Conservation (phyloP, 2,888 invertebrate genomes). For the Bugula neritina region DNA sequence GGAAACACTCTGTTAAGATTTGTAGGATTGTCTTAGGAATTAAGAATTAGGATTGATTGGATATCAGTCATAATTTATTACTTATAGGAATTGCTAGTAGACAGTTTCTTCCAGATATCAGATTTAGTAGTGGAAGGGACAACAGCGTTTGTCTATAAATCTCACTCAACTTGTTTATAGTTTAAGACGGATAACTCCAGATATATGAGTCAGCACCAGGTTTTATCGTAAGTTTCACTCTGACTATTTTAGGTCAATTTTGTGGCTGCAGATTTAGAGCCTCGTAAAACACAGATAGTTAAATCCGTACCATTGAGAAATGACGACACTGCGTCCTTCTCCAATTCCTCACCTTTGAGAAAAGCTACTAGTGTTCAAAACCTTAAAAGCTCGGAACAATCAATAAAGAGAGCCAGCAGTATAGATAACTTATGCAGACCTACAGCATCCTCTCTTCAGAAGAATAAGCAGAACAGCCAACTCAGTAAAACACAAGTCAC, state of each 20-base stretch:
- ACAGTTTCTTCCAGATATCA: no score
- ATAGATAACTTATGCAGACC: conserved; percentile 26
- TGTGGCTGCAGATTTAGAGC: conserved; percentile 21
- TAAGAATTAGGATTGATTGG: no score
- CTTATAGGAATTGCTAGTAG: no score
- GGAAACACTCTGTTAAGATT: no score
- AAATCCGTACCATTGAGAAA: conserved; percentile 19
- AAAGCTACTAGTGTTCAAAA: conserved; percentile 22
- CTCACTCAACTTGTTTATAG: no score
- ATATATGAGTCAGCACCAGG: no score
- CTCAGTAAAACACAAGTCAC: background rate
- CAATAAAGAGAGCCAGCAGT: conserved; percentile 8
- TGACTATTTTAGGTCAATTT: conserved; percentile 16
- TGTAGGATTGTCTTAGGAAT: no score
- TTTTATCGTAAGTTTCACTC: no score
- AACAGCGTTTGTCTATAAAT: no score
- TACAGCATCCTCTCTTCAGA: conserved; percentile 30
- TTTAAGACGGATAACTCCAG: no score
- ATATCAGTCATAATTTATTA: no score
- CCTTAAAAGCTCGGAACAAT: background rate
- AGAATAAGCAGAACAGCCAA: conserved; percentile 31
- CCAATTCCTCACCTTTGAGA: background rate
- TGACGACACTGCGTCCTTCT: background rate
- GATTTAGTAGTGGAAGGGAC: no score
- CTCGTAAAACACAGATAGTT: conserved; percentile 22